phyloP scores from a whole-genome alignment of 2,797 vertebrate species.

The Enteromius fasciolatus region DNA sequence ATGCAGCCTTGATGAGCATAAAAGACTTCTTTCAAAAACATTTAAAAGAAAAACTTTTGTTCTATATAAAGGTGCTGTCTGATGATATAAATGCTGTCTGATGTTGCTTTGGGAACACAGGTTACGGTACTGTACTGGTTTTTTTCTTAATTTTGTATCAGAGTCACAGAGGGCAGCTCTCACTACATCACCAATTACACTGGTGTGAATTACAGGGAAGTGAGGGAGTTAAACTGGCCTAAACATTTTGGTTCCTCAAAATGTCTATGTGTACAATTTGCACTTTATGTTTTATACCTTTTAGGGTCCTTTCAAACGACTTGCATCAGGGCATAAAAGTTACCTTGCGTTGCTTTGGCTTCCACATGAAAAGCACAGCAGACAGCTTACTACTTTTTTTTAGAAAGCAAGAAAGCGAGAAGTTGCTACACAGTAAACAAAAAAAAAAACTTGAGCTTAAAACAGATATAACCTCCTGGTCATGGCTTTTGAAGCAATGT shows the following conservation, averaged over 20 bases:
- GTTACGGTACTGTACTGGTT: background rate
- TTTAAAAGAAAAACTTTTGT: background rate
- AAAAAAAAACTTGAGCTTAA: background rate
- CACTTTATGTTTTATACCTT: background rate
- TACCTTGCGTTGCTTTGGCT: background rate
- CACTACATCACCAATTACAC: background rate
- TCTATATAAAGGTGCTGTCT: background rate
- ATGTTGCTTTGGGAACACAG: background rate
- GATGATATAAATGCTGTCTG: background rate
- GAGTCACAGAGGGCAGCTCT: background rate
- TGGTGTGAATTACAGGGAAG: background rate
- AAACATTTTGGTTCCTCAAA: background rate
- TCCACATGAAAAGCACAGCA: background rate
- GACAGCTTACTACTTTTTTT: background rate
- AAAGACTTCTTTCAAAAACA: background rate
- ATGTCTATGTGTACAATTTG: background rate
- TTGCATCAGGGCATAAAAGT: background rate
- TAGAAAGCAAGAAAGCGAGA: background rate
- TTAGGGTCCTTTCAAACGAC: background rate
- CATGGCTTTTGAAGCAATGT: background rate
- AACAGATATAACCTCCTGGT: background rate
- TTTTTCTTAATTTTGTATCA: background rate
- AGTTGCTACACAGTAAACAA: background rate
- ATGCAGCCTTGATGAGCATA: background rate
- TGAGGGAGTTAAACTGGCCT: background rate